These are phyloP conservation scores for Lethenteron camtschaticum DNA, from an alignment of 2,113 vertebrate species.

Conservation along the genomic window DNA sequence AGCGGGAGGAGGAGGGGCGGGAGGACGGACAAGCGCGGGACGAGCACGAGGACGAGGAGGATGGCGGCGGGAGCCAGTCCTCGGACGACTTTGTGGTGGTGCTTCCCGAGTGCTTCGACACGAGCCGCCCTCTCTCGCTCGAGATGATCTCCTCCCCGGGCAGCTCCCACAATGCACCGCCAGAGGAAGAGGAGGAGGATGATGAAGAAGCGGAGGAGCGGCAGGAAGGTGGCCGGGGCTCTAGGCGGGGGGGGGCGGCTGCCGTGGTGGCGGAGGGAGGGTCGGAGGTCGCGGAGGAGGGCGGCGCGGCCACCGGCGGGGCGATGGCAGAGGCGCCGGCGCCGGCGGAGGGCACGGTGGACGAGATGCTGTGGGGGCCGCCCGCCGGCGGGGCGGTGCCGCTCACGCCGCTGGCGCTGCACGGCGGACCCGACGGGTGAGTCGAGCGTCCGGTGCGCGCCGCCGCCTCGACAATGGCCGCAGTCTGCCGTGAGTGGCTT, in stretches of 20 bases:
- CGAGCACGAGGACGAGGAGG: constrained; percentile 16
- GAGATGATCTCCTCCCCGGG: constrained; percentile 69
- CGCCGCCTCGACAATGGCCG: neutral
- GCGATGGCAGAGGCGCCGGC: constrained; percentile 9
- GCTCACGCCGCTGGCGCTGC: constrained; percentile 26
- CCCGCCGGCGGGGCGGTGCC: constrained; percentile 35
- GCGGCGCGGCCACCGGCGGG: constrained; percentile 4
- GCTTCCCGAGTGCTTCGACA: constrained; percentile 83
- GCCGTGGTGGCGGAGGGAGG: constrained; percentile 14
- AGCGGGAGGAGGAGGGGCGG: constrained; percentile 13
- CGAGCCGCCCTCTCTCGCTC: constrained; percentile 61
- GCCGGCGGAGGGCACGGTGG: constrained; percentile 17
- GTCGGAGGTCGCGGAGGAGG: constrained; percentile 15
- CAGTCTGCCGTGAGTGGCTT: constrained; percentile 10
- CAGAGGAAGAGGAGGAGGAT: constrained; percentile 22
- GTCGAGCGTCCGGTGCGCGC: constrained; percentile 19
- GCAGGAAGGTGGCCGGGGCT: too few relatives aligned
- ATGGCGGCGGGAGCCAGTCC: constrained; percentile 15
- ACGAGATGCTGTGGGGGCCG: constrained; percentile 30
- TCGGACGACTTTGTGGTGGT: constrained; percentile 85
- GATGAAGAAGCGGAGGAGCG: too few relatives aligned
- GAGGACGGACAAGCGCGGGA: constrained; percentile 3
- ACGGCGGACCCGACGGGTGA: constrained; percentile 14
- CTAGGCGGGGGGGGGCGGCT: too few relatives aligned
- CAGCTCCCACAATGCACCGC: constrained; percentile 38